phyloP scores from a whole-genome alignment of 2,113 vertebrate species.

The Gambusia affinis region DNA sequence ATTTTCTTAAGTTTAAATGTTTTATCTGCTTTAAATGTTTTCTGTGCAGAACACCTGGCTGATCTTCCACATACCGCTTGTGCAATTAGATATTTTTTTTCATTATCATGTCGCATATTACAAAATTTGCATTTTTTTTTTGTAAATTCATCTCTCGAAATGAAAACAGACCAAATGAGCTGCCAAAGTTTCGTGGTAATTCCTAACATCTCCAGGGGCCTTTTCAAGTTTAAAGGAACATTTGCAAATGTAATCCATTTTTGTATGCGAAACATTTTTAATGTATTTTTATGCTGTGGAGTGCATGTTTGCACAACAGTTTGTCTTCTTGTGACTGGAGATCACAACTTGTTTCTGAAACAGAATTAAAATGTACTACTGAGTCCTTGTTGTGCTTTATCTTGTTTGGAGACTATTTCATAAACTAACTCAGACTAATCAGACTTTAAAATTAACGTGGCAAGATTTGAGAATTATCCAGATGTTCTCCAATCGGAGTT shows the following conservation, averaged over 20 bases:
- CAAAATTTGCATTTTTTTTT: neutral
- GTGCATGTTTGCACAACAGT: slow-evolving; percentile 27
- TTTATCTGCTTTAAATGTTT: neutral
- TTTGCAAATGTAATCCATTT: slow-evolving; percentile 22
- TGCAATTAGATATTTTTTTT: neutral
- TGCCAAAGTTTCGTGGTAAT: neutral
- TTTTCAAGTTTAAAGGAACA: slow-evolving; percentile 16
- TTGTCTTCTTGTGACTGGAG: slow-evolving; percentile 20
- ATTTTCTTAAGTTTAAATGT: too few relatives aligned
- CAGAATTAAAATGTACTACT: slow-evolving; percentile 34
- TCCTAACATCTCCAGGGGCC: slow-evolving; percentile 7
- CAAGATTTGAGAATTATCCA: neutral
- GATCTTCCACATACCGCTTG: neutral
- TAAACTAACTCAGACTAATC: neutral
- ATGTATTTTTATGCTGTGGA: slow-evolving; percentile 22
- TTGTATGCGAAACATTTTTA: slow-evolving; percentile 28
- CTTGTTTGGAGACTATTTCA: neutral
- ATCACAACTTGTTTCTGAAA: slow-evolving; percentile 15
- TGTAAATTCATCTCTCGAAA: neutral
- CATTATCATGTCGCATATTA: neutral
- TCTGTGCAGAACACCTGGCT: neutral
- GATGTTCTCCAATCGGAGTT: neutral
- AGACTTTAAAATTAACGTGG: neutral
- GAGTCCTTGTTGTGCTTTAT: neutral
- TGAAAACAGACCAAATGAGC: neutral